Base-by-base conservation (phyloP, 2,888 invertebrate species). In the Syritta pipiens region DNA sequence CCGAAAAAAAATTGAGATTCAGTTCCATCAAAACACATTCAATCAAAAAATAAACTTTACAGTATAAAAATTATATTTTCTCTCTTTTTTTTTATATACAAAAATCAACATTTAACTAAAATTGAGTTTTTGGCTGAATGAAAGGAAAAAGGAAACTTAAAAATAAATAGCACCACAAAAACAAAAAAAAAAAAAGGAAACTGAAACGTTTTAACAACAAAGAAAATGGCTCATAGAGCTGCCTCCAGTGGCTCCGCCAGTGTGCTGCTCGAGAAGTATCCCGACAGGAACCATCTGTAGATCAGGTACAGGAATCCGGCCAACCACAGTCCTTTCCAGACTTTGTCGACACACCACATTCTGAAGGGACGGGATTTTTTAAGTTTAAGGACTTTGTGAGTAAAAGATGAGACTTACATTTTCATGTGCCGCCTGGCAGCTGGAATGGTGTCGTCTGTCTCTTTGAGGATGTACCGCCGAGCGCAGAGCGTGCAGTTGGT, bases 301-400 rank as follows among this genome's bases (percentile, higher is more conserved):
- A 87, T 46, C 55, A 86, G 77, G 62, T 89, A 94, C 6, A 93
- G 83, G n/a, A 95, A 83, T 3, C 93, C 89, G 1, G 90, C 90
- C 86, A 92, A 90, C 89, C 95, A 93, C 12, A 95, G 84, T 0
- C 92, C 90, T 84, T 94, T 93, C 42, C 93, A 91, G 2, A 96
- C 86, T 26, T 93, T 89, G 85, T 97, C 97, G 4, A 96, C 93
- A 89, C 92, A 93, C 90, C 94, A 97, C 95, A 97, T 96, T 59
- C 97, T 97, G 91, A 19, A 89, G 92, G 84, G 83, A 85, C 84
- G 85, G 37, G n/a, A 9, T n/a, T 35, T 35, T 10, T 4, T 7
- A 7, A 6, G 20, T 9, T 3, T n/a, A 9, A 6, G 24, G 32
- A 14, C 7, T n/a, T n/a, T n/a, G n/a, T n/a, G n/a, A n/a, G n/a